Conservation (phyloP, 2,113 vertebrate species). For the Meles meles region DNA sequence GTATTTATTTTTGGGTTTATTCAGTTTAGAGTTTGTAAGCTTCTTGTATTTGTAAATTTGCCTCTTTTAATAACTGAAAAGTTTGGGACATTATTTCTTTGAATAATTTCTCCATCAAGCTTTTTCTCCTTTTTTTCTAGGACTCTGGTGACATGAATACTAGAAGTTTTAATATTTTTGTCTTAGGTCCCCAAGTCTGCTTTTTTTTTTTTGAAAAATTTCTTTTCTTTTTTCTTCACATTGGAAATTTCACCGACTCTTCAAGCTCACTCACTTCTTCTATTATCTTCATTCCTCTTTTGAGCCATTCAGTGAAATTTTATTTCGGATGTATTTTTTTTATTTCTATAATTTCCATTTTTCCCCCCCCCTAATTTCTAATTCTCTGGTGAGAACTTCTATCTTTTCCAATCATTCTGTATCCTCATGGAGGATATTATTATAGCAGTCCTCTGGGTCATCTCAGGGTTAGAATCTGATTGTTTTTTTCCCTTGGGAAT, state of each 20-base stretch:
- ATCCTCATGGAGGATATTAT: background rate
- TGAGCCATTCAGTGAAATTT: background rate
- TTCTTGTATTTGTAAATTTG: background rate
- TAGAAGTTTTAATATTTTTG: background rate
- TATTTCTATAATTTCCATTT: background rate
- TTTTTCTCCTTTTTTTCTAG: background rate
- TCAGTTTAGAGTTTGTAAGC: constrained; percentile 5
- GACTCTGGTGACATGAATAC: background rate
- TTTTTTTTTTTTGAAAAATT: background rate
- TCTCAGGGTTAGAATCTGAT: background rate
- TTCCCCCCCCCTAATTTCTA: background rate
- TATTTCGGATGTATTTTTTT: background rate
- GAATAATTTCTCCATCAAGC: background rate
- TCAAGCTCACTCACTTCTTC: background rate
- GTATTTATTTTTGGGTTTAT: background rate
- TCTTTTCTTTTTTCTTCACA: background rate
- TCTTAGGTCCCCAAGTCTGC: background rate
- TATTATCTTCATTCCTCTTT: background rate
- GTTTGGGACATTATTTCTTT: background rate
- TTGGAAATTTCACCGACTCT: background rate
- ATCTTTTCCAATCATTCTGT: background rate
- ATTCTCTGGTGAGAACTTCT: background rate
- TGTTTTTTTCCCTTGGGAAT: background rate
- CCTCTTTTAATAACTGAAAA: constrained; percentile 14
- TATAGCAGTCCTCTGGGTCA: background rate